Evolutionary conservation across 1,140 invertebrate species (phyloP).

Genomic region (Drosophila simulans): DNA sequence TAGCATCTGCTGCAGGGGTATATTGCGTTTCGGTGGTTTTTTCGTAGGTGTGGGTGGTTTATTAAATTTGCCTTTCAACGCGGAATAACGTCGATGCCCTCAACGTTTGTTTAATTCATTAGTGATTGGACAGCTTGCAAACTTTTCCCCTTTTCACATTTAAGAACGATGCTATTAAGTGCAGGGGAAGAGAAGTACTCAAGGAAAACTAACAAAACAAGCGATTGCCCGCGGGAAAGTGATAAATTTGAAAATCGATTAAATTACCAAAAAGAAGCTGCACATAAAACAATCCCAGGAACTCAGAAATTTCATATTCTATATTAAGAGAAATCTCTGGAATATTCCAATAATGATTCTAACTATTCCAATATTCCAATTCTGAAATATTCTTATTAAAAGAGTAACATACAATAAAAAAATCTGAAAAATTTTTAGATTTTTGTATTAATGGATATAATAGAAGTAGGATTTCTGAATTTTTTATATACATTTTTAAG

Average conservation of each 20-base stretch:
- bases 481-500: too few relatives aligned
- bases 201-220: neutral
- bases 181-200: neutral
- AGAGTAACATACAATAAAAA: too few relatives aligned
- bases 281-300: neutral
- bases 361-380: too few relatives aligned
- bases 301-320: neutral
- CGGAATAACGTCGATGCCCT: constrained; percentile 7
- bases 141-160: neutral
- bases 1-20: constrained; percentile 30
- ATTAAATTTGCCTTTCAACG: constrained; percentile 22
- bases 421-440: too few relatives aligned
- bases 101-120: constrained; percentile 40
- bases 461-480: too few relatives aligned
- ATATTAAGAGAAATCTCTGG: neutral
- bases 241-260: neutral
- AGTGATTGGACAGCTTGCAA: constrained; percentile 2
- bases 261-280: neutral
- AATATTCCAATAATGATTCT: neutral
- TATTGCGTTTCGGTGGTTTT: constrained; percentile 1
- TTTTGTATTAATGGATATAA: too few relatives aligned
- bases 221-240: neutral
- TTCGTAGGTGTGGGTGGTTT: constrained; percentile 13
- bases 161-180: neutral
- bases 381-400: too few relatives aligned